These are phyloP conservation scores for Octodon degus DNA, from an alignment of 2,113 vertebrate genomes.

Conservation along the genomic window DNA sequence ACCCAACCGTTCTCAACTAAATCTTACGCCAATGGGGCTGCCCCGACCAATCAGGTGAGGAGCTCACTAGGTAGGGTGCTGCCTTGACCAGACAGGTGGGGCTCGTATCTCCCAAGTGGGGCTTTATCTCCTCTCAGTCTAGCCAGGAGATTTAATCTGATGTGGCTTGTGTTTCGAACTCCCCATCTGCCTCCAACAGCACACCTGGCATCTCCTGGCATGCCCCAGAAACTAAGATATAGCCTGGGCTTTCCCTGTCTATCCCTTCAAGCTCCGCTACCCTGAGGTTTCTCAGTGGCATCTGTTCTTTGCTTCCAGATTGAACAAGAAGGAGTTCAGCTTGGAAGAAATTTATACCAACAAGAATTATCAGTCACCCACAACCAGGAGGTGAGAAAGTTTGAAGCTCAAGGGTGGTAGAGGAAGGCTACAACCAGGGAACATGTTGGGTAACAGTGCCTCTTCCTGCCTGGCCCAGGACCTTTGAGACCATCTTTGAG, in stretches of 20 bases:
- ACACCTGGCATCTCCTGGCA: not conserved
- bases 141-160: not conserved
- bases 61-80: not conserved
- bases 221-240: not conserved
- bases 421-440: conserved; percentile 37
- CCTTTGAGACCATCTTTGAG: conserved; percentile 95
- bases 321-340: conserved; percentile 95
- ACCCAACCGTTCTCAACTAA: conserved; percentile 88
- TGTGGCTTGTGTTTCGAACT: not conserved
- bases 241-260: conserved; percentile 5
- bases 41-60: conserved; percentile 91
- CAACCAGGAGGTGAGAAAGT: conserved; percentile 88
- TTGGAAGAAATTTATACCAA: conserved; percentile 96
- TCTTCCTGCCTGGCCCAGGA: conserved; percentile 78
- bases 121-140: conserved; percentile 15
- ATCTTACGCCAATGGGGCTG: conserved; percentile 94
- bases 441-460: conserved; percentile 26
- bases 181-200: too few relatives aligned
- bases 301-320: conserved; percentile 82
- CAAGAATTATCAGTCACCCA: conserved; percentile 93
- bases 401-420: conserved; percentile 33
- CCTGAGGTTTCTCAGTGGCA: conserved; percentile 55
- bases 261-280: not conserved
- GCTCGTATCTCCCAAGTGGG: not conserved
- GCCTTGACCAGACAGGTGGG: not conserved